Conservation (phyloP, 2,113 vertebrate species). For the Chiloscyllium plagiosum region DNA sequence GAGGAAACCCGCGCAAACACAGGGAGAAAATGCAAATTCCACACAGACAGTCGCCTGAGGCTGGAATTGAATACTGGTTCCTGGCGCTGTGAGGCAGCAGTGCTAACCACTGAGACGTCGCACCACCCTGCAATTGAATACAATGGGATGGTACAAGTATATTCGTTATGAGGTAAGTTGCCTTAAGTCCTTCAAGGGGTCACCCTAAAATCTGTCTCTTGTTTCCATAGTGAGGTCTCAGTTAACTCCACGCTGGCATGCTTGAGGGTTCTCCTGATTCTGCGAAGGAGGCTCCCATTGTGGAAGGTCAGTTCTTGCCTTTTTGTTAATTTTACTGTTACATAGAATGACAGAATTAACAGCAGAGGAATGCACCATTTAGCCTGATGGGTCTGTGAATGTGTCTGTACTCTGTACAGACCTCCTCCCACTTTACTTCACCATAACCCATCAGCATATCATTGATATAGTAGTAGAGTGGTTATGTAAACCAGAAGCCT, state of each 20-base stretch:
- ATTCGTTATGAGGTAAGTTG: too few species aligned
- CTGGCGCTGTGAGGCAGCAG: too few species aligned
- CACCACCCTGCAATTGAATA: not conserved
- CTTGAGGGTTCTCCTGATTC: not conserved
- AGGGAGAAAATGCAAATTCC: too few species aligned
- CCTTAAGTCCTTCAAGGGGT: not conserved
- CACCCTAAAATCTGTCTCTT: not conserved
- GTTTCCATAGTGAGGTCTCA: not conserved
- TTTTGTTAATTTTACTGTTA: not conserved
- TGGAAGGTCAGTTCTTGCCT: conserved; percentile 13
- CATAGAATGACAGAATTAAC: not conserved
- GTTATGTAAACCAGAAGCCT: not conserved
- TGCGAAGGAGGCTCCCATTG: not conserved
- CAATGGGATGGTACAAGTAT: not conserved
- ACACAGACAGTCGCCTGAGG: too few species aligned
- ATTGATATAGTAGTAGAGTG: not conserved
- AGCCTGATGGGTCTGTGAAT: not conserved
- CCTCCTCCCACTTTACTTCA: not conserved
- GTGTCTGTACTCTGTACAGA: not conserved
- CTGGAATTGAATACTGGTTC: too few species aligned
- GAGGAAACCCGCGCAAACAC: too few species aligned
- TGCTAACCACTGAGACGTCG: too few species aligned
- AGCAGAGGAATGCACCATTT: not conserved
- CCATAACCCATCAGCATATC: not conserved
- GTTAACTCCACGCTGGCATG: not conserved